Percentiles rank a stretch among this genome's conserved stretches.
Evolutionary conservation across 2,113 vertebrate species (phyloP).

Genomic region (Rhinoderma darwinii): DNA sequence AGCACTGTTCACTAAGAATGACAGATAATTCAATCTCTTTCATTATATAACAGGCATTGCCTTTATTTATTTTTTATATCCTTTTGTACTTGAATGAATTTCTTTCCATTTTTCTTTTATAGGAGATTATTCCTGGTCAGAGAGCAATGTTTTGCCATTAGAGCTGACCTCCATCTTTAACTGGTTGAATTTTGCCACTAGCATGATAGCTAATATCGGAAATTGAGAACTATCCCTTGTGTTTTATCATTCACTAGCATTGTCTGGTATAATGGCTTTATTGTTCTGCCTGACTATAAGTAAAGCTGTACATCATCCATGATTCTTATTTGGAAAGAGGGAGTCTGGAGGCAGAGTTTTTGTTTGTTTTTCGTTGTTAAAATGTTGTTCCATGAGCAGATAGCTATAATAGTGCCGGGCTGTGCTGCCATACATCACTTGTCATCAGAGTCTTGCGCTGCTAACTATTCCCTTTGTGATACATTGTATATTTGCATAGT

Average conservation of each 20-base stretch:
- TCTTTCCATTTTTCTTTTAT: constrained; percentile 24
- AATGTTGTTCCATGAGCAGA: constrained; percentile 26
- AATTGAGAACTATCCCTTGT: constrained; percentile 18
- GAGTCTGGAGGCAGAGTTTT: constrained; percentile 40
- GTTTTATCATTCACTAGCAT: constrained; percentile 38
- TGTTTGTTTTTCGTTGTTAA: constrained; percentile 11
- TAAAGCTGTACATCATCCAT: constrained; percentile 41
- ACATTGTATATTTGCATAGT: constrained; percentile 1
- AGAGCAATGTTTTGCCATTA: constrained; percentile 45
- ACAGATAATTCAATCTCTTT: constrained; percentile 20
- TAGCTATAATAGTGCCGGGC: background rate
- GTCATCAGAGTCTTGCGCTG: background rate
- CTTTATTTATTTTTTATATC: constrained; percentile 12
- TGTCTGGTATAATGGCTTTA: constrained; percentile 39
- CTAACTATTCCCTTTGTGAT: background rate
- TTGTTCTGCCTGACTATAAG: constrained; percentile 34
- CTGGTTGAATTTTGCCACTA: constrained; percentile 33
- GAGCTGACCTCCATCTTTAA: constrained; percentile 33
- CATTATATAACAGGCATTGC: background rate
- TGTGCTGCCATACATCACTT: constrained; percentile 22
- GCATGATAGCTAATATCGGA: constrained; percentile 45
- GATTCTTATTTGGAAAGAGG: constrained; percentile 26
- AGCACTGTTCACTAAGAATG: background rate
- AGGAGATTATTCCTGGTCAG: constrained; percentile 9
- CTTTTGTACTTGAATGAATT: constrained; percentile 35